Base-by-base conservation (phyloP, 2,888 invertebrate species). In the Trachelus stipa region DNA sequence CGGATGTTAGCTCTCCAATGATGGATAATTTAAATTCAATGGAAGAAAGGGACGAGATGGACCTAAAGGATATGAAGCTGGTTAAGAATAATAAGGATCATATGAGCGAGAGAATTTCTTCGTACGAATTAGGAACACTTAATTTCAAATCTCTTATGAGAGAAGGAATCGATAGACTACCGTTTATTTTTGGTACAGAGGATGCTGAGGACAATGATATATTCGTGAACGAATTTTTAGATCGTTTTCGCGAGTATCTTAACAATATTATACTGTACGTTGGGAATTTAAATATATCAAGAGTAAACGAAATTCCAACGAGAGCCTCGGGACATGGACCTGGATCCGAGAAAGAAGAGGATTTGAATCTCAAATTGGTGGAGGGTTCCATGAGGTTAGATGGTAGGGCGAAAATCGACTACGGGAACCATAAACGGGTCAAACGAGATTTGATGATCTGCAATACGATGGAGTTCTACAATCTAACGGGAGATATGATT, bases 401-500 rank as follows among this genome's bases (percentile, higher is more conserved):
- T 23, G 56, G 23, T 23, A 31, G 69, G 37, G 12, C n/a, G 15
- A 12, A 76, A 76, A 80, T 68, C 37, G 35, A 37, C 23, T 15
- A 71, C 35, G 74, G 76, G 79, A 71, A n/a, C 79, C 81, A 78
- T 73, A 80, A 56, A 77, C 76, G 77, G 76, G 79, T 68, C 74
- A 77, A 76, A 69, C 76, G 76, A 69, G 74, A 74, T 80, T 76
- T 74, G 74, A 79, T 80, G 76, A 69, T 80, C 34, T 81, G 79
- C 78, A 80, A 79, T 69, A 79, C 73, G 0, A 81, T 76, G 34
- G 83, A 79, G 71, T 92, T 92, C 83, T 89, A 88, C 79, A 93
- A 93, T 90, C 85, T 93, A 74, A 93, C 92, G 2, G 93, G 92
- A 12, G 93, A 93, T 81, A 90, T 91, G 1, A 89, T 93, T 73